Evolutionary conservation across 2,113 vertebrate genomes (phyloP), one percentile per base, ranked within the genome.

Genomic region (Ailurus styani): DNA sequence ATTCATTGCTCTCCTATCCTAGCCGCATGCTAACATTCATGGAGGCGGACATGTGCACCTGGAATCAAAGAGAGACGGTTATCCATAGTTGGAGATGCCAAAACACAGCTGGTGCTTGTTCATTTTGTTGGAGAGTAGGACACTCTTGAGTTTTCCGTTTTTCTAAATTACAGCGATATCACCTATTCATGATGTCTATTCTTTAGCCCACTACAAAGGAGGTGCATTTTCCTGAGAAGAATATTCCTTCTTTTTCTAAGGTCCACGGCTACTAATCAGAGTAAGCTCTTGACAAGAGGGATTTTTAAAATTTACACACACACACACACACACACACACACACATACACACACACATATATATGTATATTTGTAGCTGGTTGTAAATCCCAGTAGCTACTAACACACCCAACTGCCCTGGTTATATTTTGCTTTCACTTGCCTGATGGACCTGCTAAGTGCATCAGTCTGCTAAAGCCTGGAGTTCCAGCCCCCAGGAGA

Each of bases 361-460:
- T 27, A 60, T 60, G 4, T 60, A 8, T 55, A 0, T 40, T 27
- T 79, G 70, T 90, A 95, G 60, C 90, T 95, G 82, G 40, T 91
- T 83, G 89, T 90, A 92, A 50, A 90, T 93, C 90, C 79, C 95
- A 0, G 64, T 13, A 83, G 95, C 93, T 96, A 20, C 81, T 60
- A 40, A 57, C 75, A 9, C 2, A 45, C 18, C 68, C 83, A 60
- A 0, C 78, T 90, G 91, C 40, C 62, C 75, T 15, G 82, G 77
- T 79, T 84, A 79, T 68, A 95, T 96, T 98, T 95, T 87, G 96
- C 91, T 97, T 87, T 98, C 96, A 54, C 91, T 73, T 92, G 79
- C 77, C 77, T 89, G 75, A 50, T 90, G 93, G 89, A 87, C 95
- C 96, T 87, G 73, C 85, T 34, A 79, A 98, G 92, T 93, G 93